Evolutionary conservation across 2,888 invertebrate species (phyloP).

Genomic region (Plutella xylostella): DNA sequence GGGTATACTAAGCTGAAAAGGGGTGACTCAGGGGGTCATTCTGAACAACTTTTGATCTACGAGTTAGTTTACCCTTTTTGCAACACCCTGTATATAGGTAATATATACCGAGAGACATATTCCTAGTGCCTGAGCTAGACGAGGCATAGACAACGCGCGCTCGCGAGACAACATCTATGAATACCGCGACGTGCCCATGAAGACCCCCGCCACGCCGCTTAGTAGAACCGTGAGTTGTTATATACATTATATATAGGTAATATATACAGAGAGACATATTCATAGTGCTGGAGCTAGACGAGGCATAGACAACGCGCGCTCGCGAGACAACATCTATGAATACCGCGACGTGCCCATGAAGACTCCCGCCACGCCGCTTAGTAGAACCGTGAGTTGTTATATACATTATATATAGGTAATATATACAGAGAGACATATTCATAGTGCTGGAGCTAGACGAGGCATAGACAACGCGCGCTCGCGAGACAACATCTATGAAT

Average conservation of each 20-base stretch:
- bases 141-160: conserved; percentile 79
- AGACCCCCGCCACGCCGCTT: conserved; percentile 57
- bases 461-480: conserved; percentile 80
- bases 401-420: too few species aligned
- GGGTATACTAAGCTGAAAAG: too few species aligned
- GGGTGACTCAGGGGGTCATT: too few species aligned
- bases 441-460: conserved; percentile 72
- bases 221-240: too few species aligned
- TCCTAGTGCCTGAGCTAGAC: conserved; percentile 72
- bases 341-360: conserved; percentile 79
- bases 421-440: too few species aligned
- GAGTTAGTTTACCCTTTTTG: too few species aligned
- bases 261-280: too few species aligned
- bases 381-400: too few species aligned
- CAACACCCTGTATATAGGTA: too few species aligned
- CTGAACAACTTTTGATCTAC: too few species aligned
- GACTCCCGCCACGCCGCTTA: conserved; percentile 54
- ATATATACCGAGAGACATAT: too few species aligned
- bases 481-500: conserved; percentile 82
- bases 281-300: conserved; percentile 72
- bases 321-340: conserved; percentile 80
- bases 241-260: too few species aligned
- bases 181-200: conserved; percentile 79
- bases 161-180: conserved; percentile 82
- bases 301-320: conserved; percentile 80